phyloP scores from a whole-genome alignment of 2,113 vertebrate species.

The Clarias magur region DNA sequence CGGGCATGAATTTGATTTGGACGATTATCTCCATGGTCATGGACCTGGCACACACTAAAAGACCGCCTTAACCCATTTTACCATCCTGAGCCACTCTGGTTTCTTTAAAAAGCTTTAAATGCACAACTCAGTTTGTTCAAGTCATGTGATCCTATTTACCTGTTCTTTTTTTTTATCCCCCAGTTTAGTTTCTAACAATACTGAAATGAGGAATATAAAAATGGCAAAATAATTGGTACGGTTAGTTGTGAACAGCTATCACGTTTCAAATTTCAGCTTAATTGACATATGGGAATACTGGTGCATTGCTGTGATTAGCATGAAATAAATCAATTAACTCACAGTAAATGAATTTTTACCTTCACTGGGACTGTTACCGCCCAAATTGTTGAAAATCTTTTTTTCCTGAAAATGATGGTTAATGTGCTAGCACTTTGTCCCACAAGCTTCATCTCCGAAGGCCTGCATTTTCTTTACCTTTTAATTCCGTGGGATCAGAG shows the following conservation, averaged over 20 bases:
- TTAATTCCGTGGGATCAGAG: background rate
- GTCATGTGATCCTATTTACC: background rate
- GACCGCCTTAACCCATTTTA: constrained; percentile 58
- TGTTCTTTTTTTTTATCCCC: background rate
- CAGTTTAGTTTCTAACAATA: background rate
- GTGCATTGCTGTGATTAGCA: background rate
- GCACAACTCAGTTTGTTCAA: background rate
- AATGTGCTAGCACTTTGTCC: background rate
- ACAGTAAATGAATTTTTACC: background rate
- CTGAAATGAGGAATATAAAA: background rate
- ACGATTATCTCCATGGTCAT: constrained; percentile 74
- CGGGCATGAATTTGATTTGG: constrained; percentile 75
- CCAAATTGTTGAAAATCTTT: background rate
- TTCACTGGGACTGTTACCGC: background rate
- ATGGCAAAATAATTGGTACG: background rate
- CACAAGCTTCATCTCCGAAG: background rate
- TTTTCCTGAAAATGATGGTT: background rate
- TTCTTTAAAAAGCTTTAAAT: constrained; percentile 73
- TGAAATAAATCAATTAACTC: background rate
- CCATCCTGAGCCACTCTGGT: constrained; percentile 65
- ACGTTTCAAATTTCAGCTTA: background rate
- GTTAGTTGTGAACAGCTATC: background rate
- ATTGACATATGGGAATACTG: background rate
- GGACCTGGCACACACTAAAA: constrained; percentile 60
- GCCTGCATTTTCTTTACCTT: background rate